These are phyloP conservation scores for Fragum whitleyi DNA, from an alignment of 2,888 invertebrate genomes.

Conservation along the genomic window DNA sequence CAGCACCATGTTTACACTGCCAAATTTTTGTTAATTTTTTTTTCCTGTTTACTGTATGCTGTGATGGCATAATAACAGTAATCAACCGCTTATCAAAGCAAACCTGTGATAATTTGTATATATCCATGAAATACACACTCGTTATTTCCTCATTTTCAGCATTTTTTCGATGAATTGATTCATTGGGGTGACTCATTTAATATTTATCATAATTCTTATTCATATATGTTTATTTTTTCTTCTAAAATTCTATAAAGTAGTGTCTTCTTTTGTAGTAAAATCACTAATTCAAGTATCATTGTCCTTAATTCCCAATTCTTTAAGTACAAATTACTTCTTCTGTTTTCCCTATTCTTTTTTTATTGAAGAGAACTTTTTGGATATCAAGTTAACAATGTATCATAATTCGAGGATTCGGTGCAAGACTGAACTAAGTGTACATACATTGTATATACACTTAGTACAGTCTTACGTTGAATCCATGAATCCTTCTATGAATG, in stretches of 20 bases:
- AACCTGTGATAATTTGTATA: conserved; percentile 75
- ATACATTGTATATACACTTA: too few species aligned
- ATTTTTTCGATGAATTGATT: neutral
- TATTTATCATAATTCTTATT: neutral
- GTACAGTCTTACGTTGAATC: too few species aligned
- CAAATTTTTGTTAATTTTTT: conserved; percentile 52
- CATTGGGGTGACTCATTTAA: conserved; percentile 13
- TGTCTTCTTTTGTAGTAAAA: neutral
- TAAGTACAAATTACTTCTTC: too few species aligned
- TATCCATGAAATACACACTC: conserved; percentile 40
- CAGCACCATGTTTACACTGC: conserved; percentile 54
- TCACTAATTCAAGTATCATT: neutral
- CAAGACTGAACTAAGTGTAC: too few species aligned
- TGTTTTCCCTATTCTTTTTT: too few species aligned
- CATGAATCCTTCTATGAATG: too few species aligned
- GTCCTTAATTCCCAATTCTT: too few species aligned
- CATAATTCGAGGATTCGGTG: too few species aligned
- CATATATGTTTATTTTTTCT: neutral
- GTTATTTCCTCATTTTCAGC: conserved; percentile 7
- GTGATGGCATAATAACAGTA: conserved; percentile 22
- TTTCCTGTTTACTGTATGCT: conserved; percentile 14
- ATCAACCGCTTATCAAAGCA: conserved; percentile 71
- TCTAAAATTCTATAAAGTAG: neutral
- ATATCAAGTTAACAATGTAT: too few species aligned
- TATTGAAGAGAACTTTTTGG: too few species aligned